Evolutionary conservation across 2,888 invertebrate species (phyloP).

Genomic region (Nomada ferruginata): DNA sequence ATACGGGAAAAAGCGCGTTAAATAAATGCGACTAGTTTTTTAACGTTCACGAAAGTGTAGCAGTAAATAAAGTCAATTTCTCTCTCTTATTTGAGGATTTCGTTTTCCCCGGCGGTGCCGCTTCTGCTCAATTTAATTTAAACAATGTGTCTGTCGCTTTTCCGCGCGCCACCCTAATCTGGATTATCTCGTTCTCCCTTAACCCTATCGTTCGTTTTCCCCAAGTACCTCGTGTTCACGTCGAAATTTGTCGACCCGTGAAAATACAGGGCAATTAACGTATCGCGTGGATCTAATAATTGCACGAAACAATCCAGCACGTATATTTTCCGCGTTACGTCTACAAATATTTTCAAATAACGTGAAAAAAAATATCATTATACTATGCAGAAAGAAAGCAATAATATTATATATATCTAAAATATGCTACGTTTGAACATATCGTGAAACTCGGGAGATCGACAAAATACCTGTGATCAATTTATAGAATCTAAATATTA

Average conservation of each 20-base stretch:
- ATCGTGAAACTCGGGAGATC: no score
- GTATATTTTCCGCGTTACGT: no score
- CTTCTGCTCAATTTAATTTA: constrained; percentile 53
- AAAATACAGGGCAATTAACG: neutral
- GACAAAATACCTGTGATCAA: no score
- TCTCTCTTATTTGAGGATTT: constrained; percentile 38
- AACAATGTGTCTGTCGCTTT: constrained; percentile 42
- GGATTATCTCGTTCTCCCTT: constrained; percentile 42
- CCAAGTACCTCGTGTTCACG: neutral
- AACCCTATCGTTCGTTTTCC: constrained; percentile 27
- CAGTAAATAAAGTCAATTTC: constrained; percentile 52
- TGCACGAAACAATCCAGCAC: no score
- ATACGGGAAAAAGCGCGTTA: neutral
- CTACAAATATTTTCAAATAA: no score
- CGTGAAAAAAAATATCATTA: no score
- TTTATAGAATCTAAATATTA: no score
- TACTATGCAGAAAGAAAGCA: no score
- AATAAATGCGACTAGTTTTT: constrained; percentile 26
- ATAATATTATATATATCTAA: no score
- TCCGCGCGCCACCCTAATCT: constrained; percentile 9
- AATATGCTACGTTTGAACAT: no score
- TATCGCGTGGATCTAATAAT: neutral
- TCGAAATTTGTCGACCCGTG: neutral
- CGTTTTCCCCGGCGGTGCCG: constrained; percentile 6
- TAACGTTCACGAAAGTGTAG: constrained; percentile 25